Percentiles rank a stretch among this genome's conserved stretches.
Evolutionary conservation across 2,113 vertebrate species (phyloP).

Genomic region (Bettongia penicillata): DNA sequence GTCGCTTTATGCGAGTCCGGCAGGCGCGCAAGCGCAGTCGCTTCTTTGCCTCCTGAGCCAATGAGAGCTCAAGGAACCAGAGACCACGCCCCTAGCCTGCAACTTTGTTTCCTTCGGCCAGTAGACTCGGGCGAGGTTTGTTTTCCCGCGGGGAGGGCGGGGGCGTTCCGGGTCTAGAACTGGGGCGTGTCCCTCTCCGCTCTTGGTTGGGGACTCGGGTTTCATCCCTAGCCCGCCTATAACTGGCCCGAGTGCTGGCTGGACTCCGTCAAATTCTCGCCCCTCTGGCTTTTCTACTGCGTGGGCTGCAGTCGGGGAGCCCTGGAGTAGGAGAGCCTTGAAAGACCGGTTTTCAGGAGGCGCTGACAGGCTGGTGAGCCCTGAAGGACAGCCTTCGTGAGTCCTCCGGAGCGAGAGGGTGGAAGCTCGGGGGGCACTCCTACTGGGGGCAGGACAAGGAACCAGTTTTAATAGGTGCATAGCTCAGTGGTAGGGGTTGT

Average conservation of each 20-base stretch:
- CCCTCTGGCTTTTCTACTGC: neutral
- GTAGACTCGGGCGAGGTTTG: too few relatives aligned
- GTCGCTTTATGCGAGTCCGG: neutral
- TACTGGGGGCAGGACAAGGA: rapidly evolving
- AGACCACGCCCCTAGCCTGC: neutral
- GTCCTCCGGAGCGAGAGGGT: too few relatives aligned
- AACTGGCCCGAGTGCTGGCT: too few relatives aligned
- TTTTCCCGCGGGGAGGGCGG: neutral
- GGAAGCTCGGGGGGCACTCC: too few relatives aligned
- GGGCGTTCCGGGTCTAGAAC: too few relatives aligned
- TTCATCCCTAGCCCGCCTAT: neutral
- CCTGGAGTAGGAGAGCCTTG: neutral
- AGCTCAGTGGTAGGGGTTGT: too few relatives aligned
- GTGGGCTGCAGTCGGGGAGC: neutral
- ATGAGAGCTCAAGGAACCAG: rapidly evolving
- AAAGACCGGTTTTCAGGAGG: too few relatives aligned
- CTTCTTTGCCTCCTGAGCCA: neutral
- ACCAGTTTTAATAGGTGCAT: neutral
- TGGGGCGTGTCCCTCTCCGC: too few relatives aligned
- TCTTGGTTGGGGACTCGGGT: too few relatives aligned
- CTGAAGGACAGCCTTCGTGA: rapidly evolving
- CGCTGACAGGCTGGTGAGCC: too few relatives aligned
- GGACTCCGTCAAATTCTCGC: neutral
- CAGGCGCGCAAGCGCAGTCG: neutral
- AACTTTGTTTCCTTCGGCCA: neutral